Conservation (phyloP, 2,888 invertebrate genomes). For the Coelogynopora nodosa region DNA sequence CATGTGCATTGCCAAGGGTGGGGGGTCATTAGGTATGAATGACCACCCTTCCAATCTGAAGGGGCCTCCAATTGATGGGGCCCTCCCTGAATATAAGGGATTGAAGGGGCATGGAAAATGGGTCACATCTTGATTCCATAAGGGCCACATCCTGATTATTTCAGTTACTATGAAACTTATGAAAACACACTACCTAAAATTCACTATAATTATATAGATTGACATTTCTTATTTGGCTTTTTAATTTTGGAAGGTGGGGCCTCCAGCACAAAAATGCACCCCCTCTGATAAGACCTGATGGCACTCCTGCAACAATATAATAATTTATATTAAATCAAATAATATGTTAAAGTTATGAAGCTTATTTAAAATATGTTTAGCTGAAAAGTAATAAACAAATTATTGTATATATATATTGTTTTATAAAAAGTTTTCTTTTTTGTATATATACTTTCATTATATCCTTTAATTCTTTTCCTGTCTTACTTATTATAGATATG, state of each 20-base stretch:
- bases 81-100: background rate
- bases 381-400: too few species aligned
- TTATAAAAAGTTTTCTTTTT: too few species aligned
- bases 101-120: too few species aligned
- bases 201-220: background rate
- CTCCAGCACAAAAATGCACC: background rate
- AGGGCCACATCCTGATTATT: too few species aligned
- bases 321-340: too few species aligned
- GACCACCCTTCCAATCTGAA: background rate
- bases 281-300: background rate
- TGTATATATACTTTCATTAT: too few species aligned
- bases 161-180: background rate
- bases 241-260: background rate
- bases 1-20: background rate
- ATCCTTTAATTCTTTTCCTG: too few species aligned
- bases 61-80: background rate
- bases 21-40: background rate
- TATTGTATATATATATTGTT: too few species aligned
- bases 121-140: too few species aligned
- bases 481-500: too few species aligned
- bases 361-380: too few species aligned
- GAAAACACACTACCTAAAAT: background rate
- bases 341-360: too few species aligned
- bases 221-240: background rate
- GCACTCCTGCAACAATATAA: background rate